phyloP scores from a whole-genome alignment of 2,113 vertebrate species.

The Notothenia coriiceps region DNA sequence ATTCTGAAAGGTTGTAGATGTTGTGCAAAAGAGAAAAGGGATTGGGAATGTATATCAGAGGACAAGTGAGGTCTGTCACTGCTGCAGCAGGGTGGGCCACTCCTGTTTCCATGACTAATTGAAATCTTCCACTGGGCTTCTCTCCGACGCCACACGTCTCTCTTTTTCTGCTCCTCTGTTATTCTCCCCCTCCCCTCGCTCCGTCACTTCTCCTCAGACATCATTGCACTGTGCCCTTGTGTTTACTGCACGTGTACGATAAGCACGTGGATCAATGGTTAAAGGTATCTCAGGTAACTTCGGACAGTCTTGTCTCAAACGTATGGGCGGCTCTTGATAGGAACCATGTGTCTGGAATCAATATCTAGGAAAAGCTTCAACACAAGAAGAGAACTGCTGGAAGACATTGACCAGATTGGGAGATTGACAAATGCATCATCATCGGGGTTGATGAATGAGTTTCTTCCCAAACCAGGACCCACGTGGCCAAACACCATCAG shows the following conservation, averaged over 20 bases:
- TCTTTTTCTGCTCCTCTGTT: constrained; percentile 22
- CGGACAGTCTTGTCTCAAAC: background rate
- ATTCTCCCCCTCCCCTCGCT: constrained; percentile 28
- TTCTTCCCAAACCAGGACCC: constrained; percentile 22
- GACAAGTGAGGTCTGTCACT: constrained; percentile 73
- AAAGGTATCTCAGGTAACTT: background rate
- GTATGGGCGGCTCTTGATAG: background rate
- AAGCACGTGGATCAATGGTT: constrained; percentile 14
- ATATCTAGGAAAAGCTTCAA: background rate
- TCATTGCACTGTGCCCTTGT: background rate
- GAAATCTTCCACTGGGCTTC: constrained; percentile 78
- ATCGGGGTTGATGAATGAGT: constrained; percentile 10
- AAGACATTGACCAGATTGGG: background rate
- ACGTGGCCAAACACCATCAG: constrained; percentile 31
- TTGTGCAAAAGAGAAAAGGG: background rate
- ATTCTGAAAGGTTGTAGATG: too few species aligned
- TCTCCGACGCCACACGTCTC: constrained; percentile 61
- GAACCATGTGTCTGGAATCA: background rate
- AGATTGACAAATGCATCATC: too few species aligned
- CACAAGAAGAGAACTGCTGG: background rate
- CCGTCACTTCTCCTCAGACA: constrained; percentile 29
- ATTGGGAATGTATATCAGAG: constrained; percentile 68
- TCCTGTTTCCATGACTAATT: constrained; percentile 80
- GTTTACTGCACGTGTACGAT: background rate
- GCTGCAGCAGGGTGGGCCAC: constrained; percentile 62